Conservation (phyloP, 2,113 vertebrate genomes). For the Eulemur macaco region DNA sequence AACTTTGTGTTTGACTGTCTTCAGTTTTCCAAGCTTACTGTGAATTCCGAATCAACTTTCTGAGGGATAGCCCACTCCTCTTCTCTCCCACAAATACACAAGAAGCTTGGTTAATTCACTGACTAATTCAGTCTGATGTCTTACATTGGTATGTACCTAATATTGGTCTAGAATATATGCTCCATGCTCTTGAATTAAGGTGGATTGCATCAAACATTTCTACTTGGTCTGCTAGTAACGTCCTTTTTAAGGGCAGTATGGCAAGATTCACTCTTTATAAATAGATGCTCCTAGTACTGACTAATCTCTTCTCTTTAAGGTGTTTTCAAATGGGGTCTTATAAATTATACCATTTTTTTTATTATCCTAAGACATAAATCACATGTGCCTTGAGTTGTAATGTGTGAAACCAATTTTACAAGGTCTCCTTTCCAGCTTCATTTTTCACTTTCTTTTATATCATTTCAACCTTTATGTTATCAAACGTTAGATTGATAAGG, state of each 20-base stretch:
- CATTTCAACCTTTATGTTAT: conserved; percentile 30
- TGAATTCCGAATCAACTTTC: not conserved
- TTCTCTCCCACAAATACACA: not conserved
- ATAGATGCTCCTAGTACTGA: not conserved
- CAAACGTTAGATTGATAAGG: conserved; percentile 45
- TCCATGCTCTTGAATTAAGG: not conserved
- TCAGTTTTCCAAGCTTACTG: conserved; percentile 37
- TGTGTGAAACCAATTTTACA: conserved; percentile 43
- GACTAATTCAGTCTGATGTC: not conserved
- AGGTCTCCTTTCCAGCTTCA: conserved; percentile 24
- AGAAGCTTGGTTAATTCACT: not conserved
- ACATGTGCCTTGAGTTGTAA: conserved; percentile 47
- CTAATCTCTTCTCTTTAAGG: conserved; percentile 28
- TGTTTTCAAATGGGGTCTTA: not conserved
- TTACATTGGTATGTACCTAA: not conserved
- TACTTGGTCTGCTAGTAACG: not conserved
- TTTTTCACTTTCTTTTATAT: conserved; percentile 57
- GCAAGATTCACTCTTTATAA: conserved; percentile 14
- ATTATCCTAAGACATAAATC: conserved; percentile 52
- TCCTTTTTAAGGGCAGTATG: not conserved
- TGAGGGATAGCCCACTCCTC: not conserved
- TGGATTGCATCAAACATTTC: not conserved
- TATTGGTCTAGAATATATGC: not conserved
- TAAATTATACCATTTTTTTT: conserved; percentile 1
- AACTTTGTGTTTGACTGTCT: conserved; percentile 22